These are phyloP conservation scores for Microcebus murinus DNA, from an alignment of 2,113 vertebrate genomes.

Conservation along the genomic window DNA sequence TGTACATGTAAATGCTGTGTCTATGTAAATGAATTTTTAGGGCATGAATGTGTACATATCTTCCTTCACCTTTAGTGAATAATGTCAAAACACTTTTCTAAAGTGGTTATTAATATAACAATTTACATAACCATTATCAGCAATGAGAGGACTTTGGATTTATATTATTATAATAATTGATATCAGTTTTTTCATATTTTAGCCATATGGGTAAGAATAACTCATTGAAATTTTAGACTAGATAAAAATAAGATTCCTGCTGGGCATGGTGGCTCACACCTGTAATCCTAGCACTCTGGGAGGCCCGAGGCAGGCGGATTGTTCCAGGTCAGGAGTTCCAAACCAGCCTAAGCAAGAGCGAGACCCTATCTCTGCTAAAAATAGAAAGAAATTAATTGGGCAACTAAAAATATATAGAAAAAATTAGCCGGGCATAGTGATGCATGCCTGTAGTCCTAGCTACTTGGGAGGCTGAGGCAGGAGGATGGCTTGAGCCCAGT, in stretches of 20 bases:
- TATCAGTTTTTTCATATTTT: background rate
- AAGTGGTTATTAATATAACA: background rate
- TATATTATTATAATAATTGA: background rate
- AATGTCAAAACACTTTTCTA: background rate
- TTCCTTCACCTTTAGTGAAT: background rate
- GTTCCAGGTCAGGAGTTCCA: too few species aligned
- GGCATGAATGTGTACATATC: background rate
- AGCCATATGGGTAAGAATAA: background rate
- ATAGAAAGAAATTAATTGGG: too few species aligned
- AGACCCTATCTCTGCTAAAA: too few species aligned
- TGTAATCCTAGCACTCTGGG: too few species aligned
- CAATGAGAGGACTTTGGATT: background rate
- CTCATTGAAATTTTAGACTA: background rate
- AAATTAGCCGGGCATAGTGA: too few species aligned
- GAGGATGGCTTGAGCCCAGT: too few species aligned
- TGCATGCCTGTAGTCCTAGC: too few species aligned
- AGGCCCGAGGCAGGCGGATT: rapidly evolving
- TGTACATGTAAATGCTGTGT: background rate
- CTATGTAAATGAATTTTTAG: background rate
- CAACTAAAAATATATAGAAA: too few species aligned
- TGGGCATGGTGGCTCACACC: too few species aligned
- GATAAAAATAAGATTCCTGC: background rate
- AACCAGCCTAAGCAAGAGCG: too few species aligned
- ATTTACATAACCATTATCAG: background rate
- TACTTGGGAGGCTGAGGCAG: too few species aligned